Evolutionary conservation across 2,797 vertebrate species (phyloP).

Genomic region (Etheostoma perlongum): DNA sequence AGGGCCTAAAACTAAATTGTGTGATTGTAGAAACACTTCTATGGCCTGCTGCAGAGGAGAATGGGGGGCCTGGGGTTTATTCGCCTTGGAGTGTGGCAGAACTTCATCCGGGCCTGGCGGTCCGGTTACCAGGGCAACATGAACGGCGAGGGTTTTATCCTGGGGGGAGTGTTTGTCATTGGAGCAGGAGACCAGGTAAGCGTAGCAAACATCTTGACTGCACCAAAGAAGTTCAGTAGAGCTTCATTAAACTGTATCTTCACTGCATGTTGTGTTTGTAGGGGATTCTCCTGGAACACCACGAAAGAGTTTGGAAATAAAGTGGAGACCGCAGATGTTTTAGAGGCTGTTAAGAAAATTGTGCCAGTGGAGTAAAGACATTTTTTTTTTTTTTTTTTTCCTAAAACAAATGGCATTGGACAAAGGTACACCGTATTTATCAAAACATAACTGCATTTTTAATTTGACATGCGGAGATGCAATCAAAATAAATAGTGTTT

Average conservation of each 20-base stretch:
- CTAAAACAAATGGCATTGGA: not conserved
- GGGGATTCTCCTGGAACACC: constrained; percentile 96
- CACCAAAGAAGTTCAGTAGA: not conserved
- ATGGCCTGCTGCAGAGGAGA: constrained; percentile 90
- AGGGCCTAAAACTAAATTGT: constrained; percentile 11
- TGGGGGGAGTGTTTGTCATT: constrained; percentile 97
- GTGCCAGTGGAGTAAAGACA: constrained; percentile 78
- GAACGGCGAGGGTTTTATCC: constrained; percentile 93
- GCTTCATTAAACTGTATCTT: not conserved
- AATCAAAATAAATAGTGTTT: not conserved
- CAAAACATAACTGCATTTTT: constrained; percentile 9
- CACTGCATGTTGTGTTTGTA: constrained; percentile 64
- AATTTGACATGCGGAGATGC: constrained; percentile 6
- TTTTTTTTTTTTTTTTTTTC: too few relatives aligned
- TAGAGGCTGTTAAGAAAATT: constrained; percentile 92
- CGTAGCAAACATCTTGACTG: not conserved
- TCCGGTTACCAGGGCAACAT: constrained; percentile 93
- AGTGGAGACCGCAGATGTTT: constrained; percentile 87
- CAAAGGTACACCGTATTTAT: not conserved
- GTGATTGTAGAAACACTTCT: constrained; percentile 89
- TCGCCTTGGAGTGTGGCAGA: constrained; percentile 94
- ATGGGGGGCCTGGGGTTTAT: constrained; percentile 91
- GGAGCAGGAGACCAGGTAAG: constrained; percentile 93
- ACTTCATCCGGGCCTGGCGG: constrained; percentile 93
- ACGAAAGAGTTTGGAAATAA: constrained; percentile 97